A percentile compares a stretch with the other conserved stretches of the same genome.
These are phyloP conservation scores for Lapara coniferarum DNA, from an alignment of 2,888 invertebrate genomes.

Conservation along the genomic window DNA sequence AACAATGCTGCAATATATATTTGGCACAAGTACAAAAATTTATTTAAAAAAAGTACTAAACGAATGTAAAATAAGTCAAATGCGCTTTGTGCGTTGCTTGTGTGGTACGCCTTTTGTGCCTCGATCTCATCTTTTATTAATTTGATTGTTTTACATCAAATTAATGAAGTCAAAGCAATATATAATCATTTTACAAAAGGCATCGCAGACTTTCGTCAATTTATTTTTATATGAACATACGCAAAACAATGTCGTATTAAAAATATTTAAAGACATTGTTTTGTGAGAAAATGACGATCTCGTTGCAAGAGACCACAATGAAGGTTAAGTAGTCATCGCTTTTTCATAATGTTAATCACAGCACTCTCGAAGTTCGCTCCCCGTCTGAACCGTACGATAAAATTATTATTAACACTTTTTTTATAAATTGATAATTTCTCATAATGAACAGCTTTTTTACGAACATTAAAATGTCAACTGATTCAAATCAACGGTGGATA, in stretches of 20 bases:
- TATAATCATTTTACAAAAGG: slow-evolving; percentile 24
- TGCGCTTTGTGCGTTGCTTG: slow-evolving; percentile 28
- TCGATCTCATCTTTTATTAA: background rate
- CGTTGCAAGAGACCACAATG: slow-evolving; percentile 13
- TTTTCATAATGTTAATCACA: slow-evolving; percentile 8
- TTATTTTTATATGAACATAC: slow-evolving; percentile 21
- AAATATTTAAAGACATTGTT: slow-evolving; percentile 11
- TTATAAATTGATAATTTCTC: slow-evolving; percentile 10
- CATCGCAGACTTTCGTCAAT: slow-evolving; percentile 25
- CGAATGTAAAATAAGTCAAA: slow-evolving; percentile 14
- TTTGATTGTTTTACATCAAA: slow-evolving; percentile 21
- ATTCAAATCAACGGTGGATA: background rate
- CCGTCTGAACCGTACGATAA: slow-evolving; percentile 2
- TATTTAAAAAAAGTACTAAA: slow-evolving; percentile 14
- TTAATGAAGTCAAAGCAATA: slow-evolving; percentile 12
- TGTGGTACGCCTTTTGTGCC: slow-evolving; percentile 21
- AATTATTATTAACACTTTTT: background rate
- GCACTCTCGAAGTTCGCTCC: slow-evolving; percentile 9
- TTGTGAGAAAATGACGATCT: slow-evolving; percentile 16
- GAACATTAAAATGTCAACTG: background rate
- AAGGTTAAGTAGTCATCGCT: background rate
- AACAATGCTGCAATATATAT: slow-evolving; percentile 34
- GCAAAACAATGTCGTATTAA: slow-evolving; percentile 25
- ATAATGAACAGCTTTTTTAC: slow-evolving; percentile 6
- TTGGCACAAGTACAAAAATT: slow-evolving; percentile 28